These are phyloP conservation scores for Parauchenoglanis ngamensis DNA, from an alignment of 2,797 vertebrate species.

Conservation along the genomic window DNA sequence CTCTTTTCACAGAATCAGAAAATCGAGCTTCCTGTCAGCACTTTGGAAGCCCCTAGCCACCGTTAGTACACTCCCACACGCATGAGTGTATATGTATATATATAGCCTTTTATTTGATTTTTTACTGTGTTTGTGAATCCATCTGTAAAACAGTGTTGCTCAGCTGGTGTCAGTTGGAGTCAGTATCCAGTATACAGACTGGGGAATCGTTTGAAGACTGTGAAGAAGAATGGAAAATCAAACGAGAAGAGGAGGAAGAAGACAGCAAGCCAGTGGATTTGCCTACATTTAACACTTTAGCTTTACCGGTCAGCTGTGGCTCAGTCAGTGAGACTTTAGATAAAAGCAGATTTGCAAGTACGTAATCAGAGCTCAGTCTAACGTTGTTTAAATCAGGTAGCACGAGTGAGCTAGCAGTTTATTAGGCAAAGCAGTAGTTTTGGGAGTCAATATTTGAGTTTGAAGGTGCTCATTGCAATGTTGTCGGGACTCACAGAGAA, in stretches of 20 bases:
- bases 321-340: constrained; percentile 11
- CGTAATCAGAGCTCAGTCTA: background rate
- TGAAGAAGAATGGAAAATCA: background rate
- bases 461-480: too few relatives aligned
- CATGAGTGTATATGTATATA: too few relatives aligned
- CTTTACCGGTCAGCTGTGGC: constrained; percentile 29
- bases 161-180: background rate
- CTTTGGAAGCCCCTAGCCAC: background rate
- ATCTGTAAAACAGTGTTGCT: background rate
- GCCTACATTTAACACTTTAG: background rate
- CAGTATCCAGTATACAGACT: background rate
- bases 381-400: too few relatives aligned
- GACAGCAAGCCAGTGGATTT: background rate
- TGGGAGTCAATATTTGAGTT: too few relatives aligned
- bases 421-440: background rate
- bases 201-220: background rate
- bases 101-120: too few relatives aligned
- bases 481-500: too few relatives aligned
- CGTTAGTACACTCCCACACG: constrained; percentile 47
- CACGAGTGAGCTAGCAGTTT: background rate
- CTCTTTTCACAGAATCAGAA: constrained; percentile 52
- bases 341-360: constrained; percentile 16
- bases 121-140: background rate
- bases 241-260: background rate
- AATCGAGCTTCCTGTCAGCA: background rate